Evolutionary conservation across 2,888 invertebrate genomes (phyloP), one percentile per base, ranked within the genome.

Genomic region (Autographa gamma): DNA sequence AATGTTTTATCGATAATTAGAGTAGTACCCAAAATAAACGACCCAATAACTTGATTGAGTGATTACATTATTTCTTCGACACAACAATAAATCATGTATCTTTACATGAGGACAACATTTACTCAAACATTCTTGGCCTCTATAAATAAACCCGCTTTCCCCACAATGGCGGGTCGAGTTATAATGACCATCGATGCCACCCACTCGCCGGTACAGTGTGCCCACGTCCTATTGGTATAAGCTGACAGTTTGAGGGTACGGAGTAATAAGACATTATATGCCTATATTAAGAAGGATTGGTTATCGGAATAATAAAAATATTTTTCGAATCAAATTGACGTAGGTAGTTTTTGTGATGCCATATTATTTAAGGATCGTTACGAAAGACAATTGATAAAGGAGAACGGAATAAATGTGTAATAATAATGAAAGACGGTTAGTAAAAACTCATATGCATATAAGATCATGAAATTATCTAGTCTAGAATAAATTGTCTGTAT

Each of bases 171-270:
- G 56, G 65, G 73, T 62, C 56, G 64, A 75, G 79, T 79, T 79
- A 65, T 70, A 74, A 70, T 75, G 75, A 79, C 64, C 56, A 6
- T 16, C 48, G 65, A 70, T 70, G 69, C 65, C 70, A 68, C 67
- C 71, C 67, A 56, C 61, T n/a, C 38, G 48, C 48, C 48, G n/a
- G 48, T 48, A n/a, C n/a, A n/a, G 48, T 48, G n/a, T 48, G n/a
- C 48, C 48, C 48, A n/a, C 58, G 48, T 66, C 31, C n/a, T 71
- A 75, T 79, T 79, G 77, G 71, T 79, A 75, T 68, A 79, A 68
- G 48, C 76, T 75, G 77, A 68, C 79, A 71, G 79, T 54, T 75
- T 68, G 43, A 64, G 61, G 52, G 56, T 34, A 63, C 43, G 41
- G 60, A 16, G 59, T 48, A 54, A 65, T 18, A 59, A 73, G 43